These are phyloP conservation scores for Chaunax sp. DNA, from an alignment of 2,797 vertebrate species.

Conservation along the genomic window DNA sequence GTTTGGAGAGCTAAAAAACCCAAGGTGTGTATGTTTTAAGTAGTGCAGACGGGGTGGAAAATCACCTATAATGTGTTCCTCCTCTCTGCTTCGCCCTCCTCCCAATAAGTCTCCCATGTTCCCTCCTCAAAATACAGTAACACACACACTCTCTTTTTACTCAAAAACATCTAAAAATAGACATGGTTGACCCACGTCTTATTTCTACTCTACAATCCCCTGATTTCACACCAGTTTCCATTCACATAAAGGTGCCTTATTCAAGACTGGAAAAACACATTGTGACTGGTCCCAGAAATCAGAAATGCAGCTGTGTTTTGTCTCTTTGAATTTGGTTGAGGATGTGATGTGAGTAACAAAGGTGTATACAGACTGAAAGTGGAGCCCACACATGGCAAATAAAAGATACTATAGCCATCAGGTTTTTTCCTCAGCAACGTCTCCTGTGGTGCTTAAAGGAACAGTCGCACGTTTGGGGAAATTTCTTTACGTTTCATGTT, in stretches of 20 bases:
- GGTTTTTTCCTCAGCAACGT: slow-evolving; percentile 8
- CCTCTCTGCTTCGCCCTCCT: slow-evolving; percentile 43
- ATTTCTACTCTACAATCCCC: slow-evolving; percentile 50
- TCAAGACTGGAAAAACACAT: slow-evolving; percentile 52
- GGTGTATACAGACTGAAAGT: slow-evolving; percentile 40
- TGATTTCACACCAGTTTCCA: slow-evolving; percentile 59
- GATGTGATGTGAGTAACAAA: slow-evolving; percentile 35
- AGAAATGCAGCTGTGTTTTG: slow-evolving; percentile 56
- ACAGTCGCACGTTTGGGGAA: slow-evolving; percentile 1
- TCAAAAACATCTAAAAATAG: slow-evolving; percentile 62
- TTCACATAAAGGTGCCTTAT: slow-evolving; percentile 65
- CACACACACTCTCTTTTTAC: slow-evolving; percentile 46
- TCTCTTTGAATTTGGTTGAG: slow-evolving; percentile 42
- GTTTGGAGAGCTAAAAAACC: slow-evolving; percentile 63
- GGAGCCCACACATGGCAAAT: slow-evolving; percentile 25
- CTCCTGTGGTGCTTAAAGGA: neutral
- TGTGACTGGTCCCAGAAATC: slow-evolving; percentile 19
- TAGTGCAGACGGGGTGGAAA: slow-evolving; percentile 72
- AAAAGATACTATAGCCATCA: slow-evolving; percentile 9
- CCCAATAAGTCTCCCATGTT: slow-evolving; percentile 58
- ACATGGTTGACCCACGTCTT: slow-evolving; percentile 39
- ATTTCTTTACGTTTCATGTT: too few species aligned
- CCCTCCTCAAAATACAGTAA: slow-evolving; percentile 58
- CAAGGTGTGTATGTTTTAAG: slow-evolving; percentile 63
- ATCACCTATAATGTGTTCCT: slow-evolving; percentile 73